phyloP scores from a whole-genome alignment of 2,888 invertebrate species.

The Galerucella nymphaeae region DNA sequence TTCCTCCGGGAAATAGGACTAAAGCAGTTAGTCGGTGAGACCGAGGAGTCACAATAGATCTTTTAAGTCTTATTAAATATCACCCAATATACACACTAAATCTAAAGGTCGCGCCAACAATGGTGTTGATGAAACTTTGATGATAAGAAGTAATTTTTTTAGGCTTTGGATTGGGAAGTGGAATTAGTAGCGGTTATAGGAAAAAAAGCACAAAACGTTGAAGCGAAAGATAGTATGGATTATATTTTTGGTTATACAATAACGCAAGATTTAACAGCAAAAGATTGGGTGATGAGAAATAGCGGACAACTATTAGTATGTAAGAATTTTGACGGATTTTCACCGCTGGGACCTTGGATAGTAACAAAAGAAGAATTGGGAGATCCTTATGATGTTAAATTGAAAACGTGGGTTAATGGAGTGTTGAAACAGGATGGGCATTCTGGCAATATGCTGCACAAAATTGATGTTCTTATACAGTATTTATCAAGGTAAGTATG shows the following conservation, averaged over 20 bases:
- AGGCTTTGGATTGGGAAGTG: conserved; percentile 89
- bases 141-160: conserved; percentile 44
- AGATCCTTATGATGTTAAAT: conserved; percentile 76
- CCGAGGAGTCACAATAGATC: no score
- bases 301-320: conserved; percentile 76
- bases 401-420: conserved; percentile 81
- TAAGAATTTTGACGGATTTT: conserved; percentile 86
- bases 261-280: conserved; percentile 85
- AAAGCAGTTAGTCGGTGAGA: no score
- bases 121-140: no score
- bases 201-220: conserved; percentile 75
- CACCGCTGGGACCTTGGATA: conserved; percentile 85
- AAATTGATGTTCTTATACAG: conserved; percentile 78
- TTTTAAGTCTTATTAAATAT: no score
- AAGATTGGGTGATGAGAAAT: conserved; percentile 86
- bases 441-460: conserved; percentile 81
- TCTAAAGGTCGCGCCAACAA: no score
- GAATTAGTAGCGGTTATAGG: conserved; percentile 86
- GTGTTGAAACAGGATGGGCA: conserved; percentile 79
- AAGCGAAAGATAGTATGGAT: conserved; percentile 74
- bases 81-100: no score
- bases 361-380: conserved; percentile 77
- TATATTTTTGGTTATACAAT: conserved; percentile 85
- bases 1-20: no score
- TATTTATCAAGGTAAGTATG: conserved; percentile 73